Conservation (phyloP, 2,888 invertebrate genomes). For the Volucella zonaria region DNA sequence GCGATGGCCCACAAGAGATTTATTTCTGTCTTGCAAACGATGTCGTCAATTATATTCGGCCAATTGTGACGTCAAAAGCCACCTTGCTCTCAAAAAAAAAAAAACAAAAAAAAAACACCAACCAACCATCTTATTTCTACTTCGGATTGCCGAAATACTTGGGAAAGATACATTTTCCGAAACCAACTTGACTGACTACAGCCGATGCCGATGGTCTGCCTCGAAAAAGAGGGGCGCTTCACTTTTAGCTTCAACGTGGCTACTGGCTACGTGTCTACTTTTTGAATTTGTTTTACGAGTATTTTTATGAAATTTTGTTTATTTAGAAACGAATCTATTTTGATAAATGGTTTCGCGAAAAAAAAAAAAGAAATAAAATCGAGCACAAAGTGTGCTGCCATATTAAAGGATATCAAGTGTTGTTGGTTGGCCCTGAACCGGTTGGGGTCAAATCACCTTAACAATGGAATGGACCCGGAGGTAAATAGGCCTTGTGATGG, state of each 20-base stretch:
- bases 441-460: slow-evolving; percentile 26
- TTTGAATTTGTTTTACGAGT: slow-evolving; percentile 2
- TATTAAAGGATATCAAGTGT: slow-evolving; percentile 49
- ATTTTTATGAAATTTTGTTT: slow-evolving; percentile 62
- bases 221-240: slow-evolving; percentile 7
- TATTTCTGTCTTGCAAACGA: slow-evolving; percentile 69
- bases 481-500: slow-evolving; percentile 5
- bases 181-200: slow-evolving; percentile 6
- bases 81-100: slow-evolving; percentile 75
- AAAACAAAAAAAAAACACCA: background rate
- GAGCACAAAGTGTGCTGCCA: slow-evolving; percentile 28
- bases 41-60: slow-evolving; percentile 70
- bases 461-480: slow-evolving; percentile 5
- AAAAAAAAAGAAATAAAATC: slow-evolving; percentile 3
- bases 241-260: slow-evolving; percentile 15
- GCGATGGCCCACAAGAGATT: slow-evolving; percentile 69
- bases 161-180: slow-evolving; percentile 49
- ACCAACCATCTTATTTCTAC: slow-evolving; percentile 47
- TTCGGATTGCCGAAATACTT: slow-evolving; percentile 34
- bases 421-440: slow-evolving; percentile 19
- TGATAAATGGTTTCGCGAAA: slow-evolving; percentile 35
- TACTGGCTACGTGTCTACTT: slow-evolving; percentile 25
- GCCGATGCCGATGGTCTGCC: background rate
- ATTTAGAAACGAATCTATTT: slow-evolving; percentile 67
- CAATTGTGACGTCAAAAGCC: slow-evolving; percentile 79